A percentile compares a stretch with the other conserved stretches of the same genome.
These are phyloP conservation scores for Loriculus beryllinus DNA, from an alignment of 2,797 vertebrate species.

Conservation along the genomic window DNA sequence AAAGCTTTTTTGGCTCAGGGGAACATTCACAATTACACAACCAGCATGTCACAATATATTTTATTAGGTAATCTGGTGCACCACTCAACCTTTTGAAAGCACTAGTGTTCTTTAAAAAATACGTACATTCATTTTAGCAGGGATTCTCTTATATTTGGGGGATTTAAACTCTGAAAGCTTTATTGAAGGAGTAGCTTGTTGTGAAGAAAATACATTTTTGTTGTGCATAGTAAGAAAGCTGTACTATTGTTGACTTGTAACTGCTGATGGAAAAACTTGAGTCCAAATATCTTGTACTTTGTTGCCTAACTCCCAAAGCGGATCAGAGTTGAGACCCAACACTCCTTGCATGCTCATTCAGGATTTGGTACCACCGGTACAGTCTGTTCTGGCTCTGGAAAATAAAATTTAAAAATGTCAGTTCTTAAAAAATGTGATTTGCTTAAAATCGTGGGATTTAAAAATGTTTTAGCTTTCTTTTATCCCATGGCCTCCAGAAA, in stretches of 20 bases:
- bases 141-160: not conserved
- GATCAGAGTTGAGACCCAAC: not conserved
- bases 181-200: not conserved
- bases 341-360: not conserved
- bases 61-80: constrained; percentile 3
- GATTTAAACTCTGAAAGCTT: not conserved
- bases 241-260: not conserved
- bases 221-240: not conserved
- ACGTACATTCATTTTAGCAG: not conserved
- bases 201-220: not conserved
- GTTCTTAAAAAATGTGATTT: not conserved
- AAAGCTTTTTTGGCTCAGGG: constrained; percentile 36
- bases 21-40: not conserved
- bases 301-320: not conserved
- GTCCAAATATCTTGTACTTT: not conserved
- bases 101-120: not conserved
- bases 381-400: not conserved
- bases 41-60: not conserved
- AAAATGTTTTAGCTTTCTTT: not conserved
- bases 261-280: not conserved
- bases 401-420: not conserved
- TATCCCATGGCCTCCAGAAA: not conserved
- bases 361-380: not conserved
- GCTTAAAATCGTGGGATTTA: not conserved
- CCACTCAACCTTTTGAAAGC: constrained; percentile 3